A percentile compares a stretch with the other conserved stretches of the same genome.
phyloP scores from a whole-genome alignment of 2,888 invertebrate species.

The Amiota mariae region DNA sequence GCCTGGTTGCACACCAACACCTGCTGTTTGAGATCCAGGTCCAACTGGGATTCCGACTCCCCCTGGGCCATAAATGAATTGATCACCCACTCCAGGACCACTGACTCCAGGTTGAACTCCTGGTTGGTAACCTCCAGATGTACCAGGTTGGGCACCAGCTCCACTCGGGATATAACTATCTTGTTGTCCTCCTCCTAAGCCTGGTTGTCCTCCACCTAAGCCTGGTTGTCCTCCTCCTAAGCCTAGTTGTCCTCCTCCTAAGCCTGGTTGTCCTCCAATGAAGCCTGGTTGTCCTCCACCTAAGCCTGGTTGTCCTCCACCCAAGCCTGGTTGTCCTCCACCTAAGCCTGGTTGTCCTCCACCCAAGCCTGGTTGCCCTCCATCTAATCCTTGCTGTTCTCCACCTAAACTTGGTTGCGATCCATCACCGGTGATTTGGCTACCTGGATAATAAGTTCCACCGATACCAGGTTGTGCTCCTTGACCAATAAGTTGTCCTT shows the following conservation, averaged over 20 bases:
- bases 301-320: slow-evolving; percentile 29
- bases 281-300: slow-evolving; percentile 33
- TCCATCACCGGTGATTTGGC: slow-evolving; percentile 26
- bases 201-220: slow-evolving; percentile 32
- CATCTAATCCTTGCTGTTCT: slow-evolving; percentile 29
- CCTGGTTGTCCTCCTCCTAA: slow-evolving; percentile 35
- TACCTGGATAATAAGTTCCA: background rate
- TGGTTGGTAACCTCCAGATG: background rate
- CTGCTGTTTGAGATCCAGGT: slow-evolving; percentile 21
- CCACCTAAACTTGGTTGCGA: slow-evolving; percentile 33
- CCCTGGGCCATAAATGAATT: background rate
- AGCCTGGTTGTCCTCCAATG: slow-evolving; percentile 30
- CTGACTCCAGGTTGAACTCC: background rate
- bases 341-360: slow-evolving; percentile 35
- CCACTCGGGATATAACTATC: background rate
- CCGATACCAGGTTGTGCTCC: slow-evolving; percentile 35
- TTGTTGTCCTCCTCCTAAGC: slow-evolving; percentile 31
- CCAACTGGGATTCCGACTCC: background rate
- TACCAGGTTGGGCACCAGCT: background rate
- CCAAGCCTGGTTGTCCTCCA: slow-evolving; percentile 37
- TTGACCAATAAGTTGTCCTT: slow-evolving; percentile 24
- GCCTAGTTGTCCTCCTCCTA: slow-evolving; percentile 33
- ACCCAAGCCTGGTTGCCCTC: slow-evolving; percentile 27
- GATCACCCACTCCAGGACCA: background rate
- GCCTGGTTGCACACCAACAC: background rate